Evolutionary conservation across 2,888 invertebrate genomes (phyloP), one percentile per base, ranked within the genome.

Genomic region (Hecatera dysodea): DNA sequence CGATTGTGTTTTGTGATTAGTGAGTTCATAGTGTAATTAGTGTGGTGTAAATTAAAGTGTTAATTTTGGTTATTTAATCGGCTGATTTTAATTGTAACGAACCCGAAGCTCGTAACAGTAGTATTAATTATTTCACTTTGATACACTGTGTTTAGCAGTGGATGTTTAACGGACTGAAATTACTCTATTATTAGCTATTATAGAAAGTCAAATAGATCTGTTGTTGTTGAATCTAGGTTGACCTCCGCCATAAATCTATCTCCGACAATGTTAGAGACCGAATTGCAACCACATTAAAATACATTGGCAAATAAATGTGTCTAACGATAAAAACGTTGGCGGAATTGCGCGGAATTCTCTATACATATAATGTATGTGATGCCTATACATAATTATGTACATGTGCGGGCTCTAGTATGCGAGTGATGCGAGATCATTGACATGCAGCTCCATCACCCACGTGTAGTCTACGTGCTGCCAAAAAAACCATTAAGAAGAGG

Each of bases 381-480:
- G 8, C 5, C 0, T 48, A 19, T 42, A 48, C 6, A 56, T 29
- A 19, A 15, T 12, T 39, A 44, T 62, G n/a, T 65, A 64, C 42
- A 17, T 55, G 67, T 69, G 71, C 61, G 73, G 72, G 74, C 27
- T 71, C 70, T 75, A 84, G 75, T 83, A 78, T 85, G 77, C 71
- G 62, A 75, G 64, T 70, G 57, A 81, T 78, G 64, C 39, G 81
- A 70, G 86, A 83, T 80, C 86, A 82, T 79, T 85, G 86, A 85
- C 86, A 74, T 84, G 76, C 62, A 75, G 29, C 60, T 33, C 46
- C 62, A 66, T 69, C 70, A 67, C 69, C 68, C 77, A 73, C 70
- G 53, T 69, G 60, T 55, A 60, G 56, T 64, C 65, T 61, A 72
- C 42, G 61, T 72, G 70, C 63, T 85, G 86, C 86, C 85, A 85